Percentiles rank a stretch among this genome's conserved stretches.
These are phyloP conservation scores for Spinus olivaceus DNA, from an alignment of 2,797 vertebrate genomes.

Conservation along the genomic window DNA sequence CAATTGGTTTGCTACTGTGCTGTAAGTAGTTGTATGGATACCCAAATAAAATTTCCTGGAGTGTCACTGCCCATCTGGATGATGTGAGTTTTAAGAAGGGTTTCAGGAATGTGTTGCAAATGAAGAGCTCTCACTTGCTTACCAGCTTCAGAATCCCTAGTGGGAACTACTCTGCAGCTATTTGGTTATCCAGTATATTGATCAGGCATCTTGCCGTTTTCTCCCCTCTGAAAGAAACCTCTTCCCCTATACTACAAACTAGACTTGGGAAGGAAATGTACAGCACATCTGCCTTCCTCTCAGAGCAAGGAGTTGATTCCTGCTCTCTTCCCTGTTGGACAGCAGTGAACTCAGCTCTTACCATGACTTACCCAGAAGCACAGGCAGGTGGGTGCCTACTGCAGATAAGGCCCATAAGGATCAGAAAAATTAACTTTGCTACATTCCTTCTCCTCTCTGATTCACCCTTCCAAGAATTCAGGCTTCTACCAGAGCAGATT, in stretches of 20 bases:
- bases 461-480: neutral
- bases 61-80: neutral
- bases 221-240: neutral
- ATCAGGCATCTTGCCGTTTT: neutral
- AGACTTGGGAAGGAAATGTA: neutral
- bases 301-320: neutral
- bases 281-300: neutral
- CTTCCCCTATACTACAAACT: neutral
- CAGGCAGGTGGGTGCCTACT: neutral
- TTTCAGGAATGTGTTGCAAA: neutral
- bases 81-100: neutral
- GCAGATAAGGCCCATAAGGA: conserved; percentile 1
- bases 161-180: neutral
- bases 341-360: neutral
- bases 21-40: neutral
- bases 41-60: neutral
- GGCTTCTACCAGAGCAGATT: neutral
- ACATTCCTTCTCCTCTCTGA: neutral
- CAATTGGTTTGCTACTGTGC: neutral
- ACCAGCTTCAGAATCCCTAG: neutral
- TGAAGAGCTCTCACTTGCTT: neutral
- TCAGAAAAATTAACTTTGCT: neutral
- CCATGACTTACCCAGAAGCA: neutral
- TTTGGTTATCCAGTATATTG: neutral
- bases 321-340: neutral